Evolutionary conservation across 1,140 invertebrate genomes (phyloP).

Genomic region (Bombus confusus): DNA sequence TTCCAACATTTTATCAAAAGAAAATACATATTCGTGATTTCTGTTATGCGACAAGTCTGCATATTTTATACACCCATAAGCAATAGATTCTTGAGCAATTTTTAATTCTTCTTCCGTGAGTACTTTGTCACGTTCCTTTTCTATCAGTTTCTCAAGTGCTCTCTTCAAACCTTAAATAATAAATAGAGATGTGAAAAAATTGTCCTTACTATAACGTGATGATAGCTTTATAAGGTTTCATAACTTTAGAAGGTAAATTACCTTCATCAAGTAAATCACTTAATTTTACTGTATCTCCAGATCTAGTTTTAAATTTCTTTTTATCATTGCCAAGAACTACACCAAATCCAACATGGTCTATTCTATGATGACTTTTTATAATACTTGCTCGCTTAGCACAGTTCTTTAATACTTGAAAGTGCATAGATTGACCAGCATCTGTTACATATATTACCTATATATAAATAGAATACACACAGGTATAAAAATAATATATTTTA

Average conservation of each 20-base stretch:
- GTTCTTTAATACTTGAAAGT: slow-evolving; percentile 90
- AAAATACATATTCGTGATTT: slow-evolving; percentile 98
- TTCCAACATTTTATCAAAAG: slow-evolving; percentile 99
- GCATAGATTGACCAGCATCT: slow-evolving; percentile 94
- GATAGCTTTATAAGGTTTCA: not conserved
- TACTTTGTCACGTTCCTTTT: slow-evolving; percentile 95
- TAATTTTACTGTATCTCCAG: slow-evolving; percentile 97
- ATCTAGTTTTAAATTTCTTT: slow-evolving; percentile 99
- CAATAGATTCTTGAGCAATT: slow-evolving; percentile 93
- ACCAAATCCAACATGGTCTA: slow-evolving; percentile 98
- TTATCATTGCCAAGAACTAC: slow-evolving; percentile 99
- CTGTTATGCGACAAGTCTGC: slow-evolving; percentile 97
- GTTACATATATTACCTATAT: slow-evolving; percentile 94
- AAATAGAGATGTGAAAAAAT: not conserved
- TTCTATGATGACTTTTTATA: slow-evolving; percentile 85
- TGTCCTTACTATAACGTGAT: not conserved
- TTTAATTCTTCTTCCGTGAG: slow-evolving; percentile 92
- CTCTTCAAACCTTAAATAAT: slow-evolving; percentile 87
- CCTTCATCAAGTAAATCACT: slow-evolving; percentile 97
- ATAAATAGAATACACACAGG: slow-evolving; percentile 32
- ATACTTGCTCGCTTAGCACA: slow-evolving; percentile 89
- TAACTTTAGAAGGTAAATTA: slow-evolving; percentile 55
- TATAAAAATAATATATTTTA: not conserved
- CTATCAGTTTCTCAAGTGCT: slow-evolving; percentile 92
- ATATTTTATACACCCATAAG: slow-evolving; percentile 99